phyloP scores from a whole-genome alignment of 2,797 vertebrate species.

The Platyrinchus mystaceus region DNA sequence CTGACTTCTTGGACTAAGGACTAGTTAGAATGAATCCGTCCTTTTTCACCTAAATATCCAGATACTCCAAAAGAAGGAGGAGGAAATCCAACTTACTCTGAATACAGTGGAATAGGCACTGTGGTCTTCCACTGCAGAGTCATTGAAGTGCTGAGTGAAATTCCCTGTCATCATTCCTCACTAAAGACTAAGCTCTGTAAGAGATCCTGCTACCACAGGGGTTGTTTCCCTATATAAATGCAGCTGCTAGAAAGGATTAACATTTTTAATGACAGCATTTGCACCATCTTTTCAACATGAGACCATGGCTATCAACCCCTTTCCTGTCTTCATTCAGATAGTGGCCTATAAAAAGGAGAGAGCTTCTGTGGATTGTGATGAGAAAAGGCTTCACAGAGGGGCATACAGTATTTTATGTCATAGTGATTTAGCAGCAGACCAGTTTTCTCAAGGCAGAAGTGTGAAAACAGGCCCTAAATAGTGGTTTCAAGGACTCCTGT shows the following conservation, averaged over 20 bases:
- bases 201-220: neutral
- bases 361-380: neutral
- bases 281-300: neutral
- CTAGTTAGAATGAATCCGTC: neutral
- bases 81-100: neutral
- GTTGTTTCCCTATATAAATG: slow-evolving; percentile 48
- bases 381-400: neutral
- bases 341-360: neutral
- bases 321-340: neutral
- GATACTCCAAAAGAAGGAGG: neutral
- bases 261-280: slow-evolving; percentile 16
- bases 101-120: neutral
- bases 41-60: neutral
- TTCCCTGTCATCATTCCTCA: neutral
- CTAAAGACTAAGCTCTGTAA: neutral
- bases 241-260: slow-evolving; percentile 51
- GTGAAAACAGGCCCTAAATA: neutral
- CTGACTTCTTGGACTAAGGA: neutral
- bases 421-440: neutral
- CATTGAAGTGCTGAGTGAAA: neutral
- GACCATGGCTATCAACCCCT: neutral
- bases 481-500: neutral
- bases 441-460: neutral
- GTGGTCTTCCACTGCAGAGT: neutral
- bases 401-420: neutral